Percentiles rank a stretch among this genome's conserved stretches.
These are phyloP conservation scores for Acrobasis repandana DNA, from an alignment of 2,888 invertebrate species.

Conservation along the genomic window DNA sequence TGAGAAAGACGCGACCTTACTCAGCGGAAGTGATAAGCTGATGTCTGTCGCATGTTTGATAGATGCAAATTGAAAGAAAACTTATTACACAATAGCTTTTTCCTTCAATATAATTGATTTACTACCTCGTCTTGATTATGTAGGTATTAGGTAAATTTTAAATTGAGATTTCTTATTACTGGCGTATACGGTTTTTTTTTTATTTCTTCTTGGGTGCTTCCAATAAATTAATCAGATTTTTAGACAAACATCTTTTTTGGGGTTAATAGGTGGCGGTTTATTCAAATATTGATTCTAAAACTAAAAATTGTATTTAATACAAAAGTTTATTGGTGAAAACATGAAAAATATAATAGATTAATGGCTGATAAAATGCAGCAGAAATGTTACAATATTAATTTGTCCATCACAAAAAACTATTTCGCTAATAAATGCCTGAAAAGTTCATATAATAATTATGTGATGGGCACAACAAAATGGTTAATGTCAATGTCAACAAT, in stretches of 20 bases:
- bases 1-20: too few relatives aligned
- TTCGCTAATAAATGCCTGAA: slow-evolving; percentile 82
- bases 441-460: slow-evolving; percentile 64
- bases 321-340: slow-evolving; percentile 84
- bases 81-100: too few relatives aligned
- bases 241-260: slow-evolving; percentile 65
- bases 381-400: slow-evolving; percentile 79
- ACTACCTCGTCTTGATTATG: too few relatives aligned
- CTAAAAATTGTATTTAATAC: slow-evolving; percentile 83
- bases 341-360: slow-evolving; percentile 84
- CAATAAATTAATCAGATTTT: slow-evolving; percentile 4
- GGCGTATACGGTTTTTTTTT: too few relatives aligned
- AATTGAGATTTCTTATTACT: too few relatives aligned
- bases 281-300: slow-evolving; percentile 81
- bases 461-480: slow-evolving; percentile 79
- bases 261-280: slow-evolving; percentile 79
- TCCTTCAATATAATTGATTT: too few relatives aligned
- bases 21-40: too few relatives aligned
- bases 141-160: too few relatives aligned
- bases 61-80: too few relatives aligned
- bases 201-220: too few relatives aligned
- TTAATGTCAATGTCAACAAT: slow-evolving; percentile 79
- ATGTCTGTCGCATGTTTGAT: too few relatives aligned
- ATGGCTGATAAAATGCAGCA: slow-evolving; percentile 83
- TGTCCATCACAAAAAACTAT: slow-evolving; percentile 80